Evolutionary conservation across 2,888 invertebrate species (phyloP), one percentile per base, ranked within the genome.

Genomic region (Doris montereyensis): DNA sequence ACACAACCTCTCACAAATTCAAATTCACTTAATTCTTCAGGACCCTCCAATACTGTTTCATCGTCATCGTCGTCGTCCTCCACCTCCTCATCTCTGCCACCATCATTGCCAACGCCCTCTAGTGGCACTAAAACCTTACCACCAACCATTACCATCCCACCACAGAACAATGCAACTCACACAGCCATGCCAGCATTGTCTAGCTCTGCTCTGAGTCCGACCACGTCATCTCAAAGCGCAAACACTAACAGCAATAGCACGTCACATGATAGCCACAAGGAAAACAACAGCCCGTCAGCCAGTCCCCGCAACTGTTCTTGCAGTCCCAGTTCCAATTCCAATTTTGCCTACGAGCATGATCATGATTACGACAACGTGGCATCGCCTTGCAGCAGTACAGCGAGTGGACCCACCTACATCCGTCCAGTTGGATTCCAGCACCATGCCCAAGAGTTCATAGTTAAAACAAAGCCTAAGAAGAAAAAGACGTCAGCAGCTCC

Each of bases 361-460:
- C 88, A 88, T 84, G 88, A 89, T 74, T 89, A 89, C 84, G 89
- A 88, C 62, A 88, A 87, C 78, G 87, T 88, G 10, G 86, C 86
- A 28, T 89, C 89, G 0, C 89, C 89, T 0, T 85, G 85, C 79
- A 89, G 89, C 73, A 89, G 89, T 77, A 90, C 90, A 1, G 89
- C 90, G 2, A 90, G 90, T 82, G 90, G 89, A 5, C 90, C 90
- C 0, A 86, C 87, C 10, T 90, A 90, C 83, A 86, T 89, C 3
- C 83, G 90, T 60, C 89, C 88, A 13, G 89, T 89, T 5, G 90
- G 90, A 17, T 90, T 90, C 77, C 85, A 84, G 32, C 88, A 89
- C 34, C 90, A 90, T 81, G 90, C 89, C n/a, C 90, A 90, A 73
- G 88, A 89, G 78, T n/a, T n/a, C n/a, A 86, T 90, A 68, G 80